These are phyloP conservation scores for Threskiornis aethiopicus DNA, from an alignment of 2,797 vertebrate species.

Conservation along the genomic window DNA sequence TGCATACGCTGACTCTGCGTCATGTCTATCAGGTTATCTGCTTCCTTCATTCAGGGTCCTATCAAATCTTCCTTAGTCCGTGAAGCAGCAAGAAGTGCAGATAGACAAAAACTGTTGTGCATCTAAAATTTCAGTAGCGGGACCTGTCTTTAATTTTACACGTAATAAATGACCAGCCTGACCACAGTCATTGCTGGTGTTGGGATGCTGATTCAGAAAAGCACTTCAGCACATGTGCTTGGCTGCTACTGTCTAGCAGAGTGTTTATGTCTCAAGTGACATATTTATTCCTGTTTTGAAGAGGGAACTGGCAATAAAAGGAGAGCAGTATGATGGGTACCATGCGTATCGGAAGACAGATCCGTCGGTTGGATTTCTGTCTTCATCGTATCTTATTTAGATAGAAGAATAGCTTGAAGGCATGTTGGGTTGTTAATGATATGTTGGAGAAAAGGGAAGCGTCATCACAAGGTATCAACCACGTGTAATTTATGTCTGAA, in stretches of 20 bases:
- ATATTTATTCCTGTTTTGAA: not conserved
- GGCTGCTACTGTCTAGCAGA: not conserved
- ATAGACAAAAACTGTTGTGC: not conserved
- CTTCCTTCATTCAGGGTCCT: not conserved
- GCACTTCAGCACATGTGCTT: fast-evolving
- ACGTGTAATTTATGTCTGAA: fast-evolving
- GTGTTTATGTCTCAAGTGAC: not conserved
- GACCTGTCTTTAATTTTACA: not conserved
- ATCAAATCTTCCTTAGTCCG: not conserved
- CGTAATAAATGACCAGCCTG: not conserved
- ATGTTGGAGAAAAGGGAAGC: not conserved
- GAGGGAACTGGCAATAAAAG: not conserved
- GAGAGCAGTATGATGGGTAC: not conserved
- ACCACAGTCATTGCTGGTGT: fast-evolving
- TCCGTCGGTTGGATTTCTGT: not conserved
- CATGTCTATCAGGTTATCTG: fast-evolving
- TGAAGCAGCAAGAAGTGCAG: not conserved
- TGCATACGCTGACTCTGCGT: not conserved
- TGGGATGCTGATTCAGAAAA: not conserved
- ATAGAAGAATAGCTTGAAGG: not conserved
- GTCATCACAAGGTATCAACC: not conserved
- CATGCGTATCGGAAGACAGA: fast-evolving
- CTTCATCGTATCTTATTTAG: not conserved
- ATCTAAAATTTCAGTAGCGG: not conserved
- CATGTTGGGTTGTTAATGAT: not conserved